phyloP scores from a whole-genome alignment of 1,140 invertebrate species.

The Rhopalosiphum maidis region DNA sequence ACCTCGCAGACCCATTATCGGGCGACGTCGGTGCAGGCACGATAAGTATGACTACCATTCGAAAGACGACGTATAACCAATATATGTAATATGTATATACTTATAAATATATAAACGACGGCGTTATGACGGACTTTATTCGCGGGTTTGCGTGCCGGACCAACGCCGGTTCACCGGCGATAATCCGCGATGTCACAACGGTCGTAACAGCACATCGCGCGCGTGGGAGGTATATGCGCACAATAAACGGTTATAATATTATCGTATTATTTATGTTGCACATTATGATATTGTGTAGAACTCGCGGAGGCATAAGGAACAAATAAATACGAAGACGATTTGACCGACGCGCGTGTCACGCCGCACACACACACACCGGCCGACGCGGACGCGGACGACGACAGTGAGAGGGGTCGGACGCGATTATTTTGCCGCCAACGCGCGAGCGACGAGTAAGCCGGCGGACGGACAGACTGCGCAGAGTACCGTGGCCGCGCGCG shows the following conservation, averaged over 20 bases:
- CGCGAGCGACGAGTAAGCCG: conserved; percentile 35
- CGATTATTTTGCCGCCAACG: conserved; percentile 38
- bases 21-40: conserved; percentile 58
- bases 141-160: not conserved
- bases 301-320: not conserved
- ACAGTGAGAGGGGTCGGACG: not conserved
- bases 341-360: not conserved
- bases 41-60: conserved; percentile 60
- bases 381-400: not conserved
- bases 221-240: not conserved
- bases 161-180: not conserved
- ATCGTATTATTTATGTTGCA: not conserved
- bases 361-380: not conserved
- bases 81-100: too few relatives aligned
- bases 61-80: not conserved
- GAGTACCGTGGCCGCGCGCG: not conserved
- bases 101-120: not conserved
- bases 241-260: not conserved
- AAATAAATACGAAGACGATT: not conserved
- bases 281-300: not conserved
- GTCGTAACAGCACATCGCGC: not conserved
- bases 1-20: not conserved
- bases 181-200: not conserved
- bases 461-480: conserved; percentile 38
- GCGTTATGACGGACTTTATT: not conserved